Percentiles rank a stretch among this genome's conserved stretches.
Evolutionary conservation across 2,888 invertebrate genomes (phyloP).

Genomic region (Tinea trinotella): DNA sequence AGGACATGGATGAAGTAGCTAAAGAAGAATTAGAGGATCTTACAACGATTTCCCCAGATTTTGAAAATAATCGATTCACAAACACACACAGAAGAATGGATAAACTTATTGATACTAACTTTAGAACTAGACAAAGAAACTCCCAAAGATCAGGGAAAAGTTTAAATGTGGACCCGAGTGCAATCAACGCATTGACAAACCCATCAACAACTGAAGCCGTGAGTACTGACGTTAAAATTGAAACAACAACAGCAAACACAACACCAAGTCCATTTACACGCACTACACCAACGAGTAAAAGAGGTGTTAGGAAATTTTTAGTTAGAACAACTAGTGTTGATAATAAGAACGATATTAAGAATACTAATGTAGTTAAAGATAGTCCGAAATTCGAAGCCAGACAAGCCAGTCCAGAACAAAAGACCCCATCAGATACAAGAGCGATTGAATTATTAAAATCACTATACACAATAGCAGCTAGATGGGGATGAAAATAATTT

Average conservation of each 20-base stretch:
- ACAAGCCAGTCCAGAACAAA: conserved; percentile 43
- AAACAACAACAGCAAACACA: conserved; percentile 39
- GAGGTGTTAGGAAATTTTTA: conserved; percentile 50
- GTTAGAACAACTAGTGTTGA: conserved; percentile 40
- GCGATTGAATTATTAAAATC: conserved; percentile 88
- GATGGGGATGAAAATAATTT: conserved; percentile 74
- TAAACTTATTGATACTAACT: conserved; percentile 30
- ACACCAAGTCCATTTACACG: conserved; percentile 31
- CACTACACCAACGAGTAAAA: conserved; percentile 40
- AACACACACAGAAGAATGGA: conserved; percentile 38
- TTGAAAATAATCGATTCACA: conserved; percentile 36
- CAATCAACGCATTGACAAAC: conserved; percentile 52
- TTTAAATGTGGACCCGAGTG: conserved; percentile 46
- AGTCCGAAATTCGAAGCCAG: conserved; percentile 54
- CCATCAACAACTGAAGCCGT: conserved; percentile 40
- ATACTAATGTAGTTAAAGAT: not conserved
- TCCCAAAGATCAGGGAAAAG: conserved; percentile 44
- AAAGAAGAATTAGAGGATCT: conserved; percentile 42
- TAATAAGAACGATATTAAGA: conserved; percentile 22
- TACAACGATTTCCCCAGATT: conserved; percentile 34
- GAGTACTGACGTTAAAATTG: conserved; percentile 37
- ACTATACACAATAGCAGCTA: conserved; percentile 86
- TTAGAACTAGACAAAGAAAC: conserved; percentile 33
- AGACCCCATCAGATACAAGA: conserved; percentile 78
- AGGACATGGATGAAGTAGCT: conserved; percentile 64